Conservation (phyloP, 1,140 invertebrate species). For the Bicyclus anynana region DNA sequence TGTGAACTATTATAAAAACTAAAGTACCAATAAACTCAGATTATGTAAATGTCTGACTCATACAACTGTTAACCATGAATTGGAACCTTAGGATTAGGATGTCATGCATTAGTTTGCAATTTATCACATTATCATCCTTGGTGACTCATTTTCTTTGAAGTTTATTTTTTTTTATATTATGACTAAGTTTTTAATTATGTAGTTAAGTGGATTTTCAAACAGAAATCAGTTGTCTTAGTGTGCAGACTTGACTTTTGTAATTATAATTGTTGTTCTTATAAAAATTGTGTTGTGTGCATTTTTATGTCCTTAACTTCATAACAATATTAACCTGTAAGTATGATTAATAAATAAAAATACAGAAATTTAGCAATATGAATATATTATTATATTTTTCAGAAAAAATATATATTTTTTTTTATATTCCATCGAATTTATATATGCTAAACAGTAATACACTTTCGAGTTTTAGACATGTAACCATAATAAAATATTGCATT, state of each 20-base stretch:
- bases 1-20: background rate
- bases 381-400: no score
- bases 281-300: background rate
- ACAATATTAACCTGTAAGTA: no score
- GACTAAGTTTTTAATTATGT: background rate
- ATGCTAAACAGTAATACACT: no score
- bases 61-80: background rate
- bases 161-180: background rate
- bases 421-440: no score
- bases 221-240: background rate
- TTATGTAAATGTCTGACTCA: conserved; percentile 14
- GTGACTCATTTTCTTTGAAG: conserved; percentile 4
- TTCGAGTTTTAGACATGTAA: no score
- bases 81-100: conserved; percentile 6
- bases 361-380: no score
- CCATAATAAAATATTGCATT: no score
- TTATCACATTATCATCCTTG: conserved; percentile 5
- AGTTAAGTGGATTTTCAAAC: background rate
- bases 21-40: background rate
- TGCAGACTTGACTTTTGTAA: background rate
- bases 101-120: conserved; percentile 1
- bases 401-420: no score
- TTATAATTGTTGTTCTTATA: background rate
- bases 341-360: no score
- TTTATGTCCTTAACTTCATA: background rate